phyloP scores from a whole-genome alignment of 2,797 vertebrate species.

The Crax fasciolata region DNA sequence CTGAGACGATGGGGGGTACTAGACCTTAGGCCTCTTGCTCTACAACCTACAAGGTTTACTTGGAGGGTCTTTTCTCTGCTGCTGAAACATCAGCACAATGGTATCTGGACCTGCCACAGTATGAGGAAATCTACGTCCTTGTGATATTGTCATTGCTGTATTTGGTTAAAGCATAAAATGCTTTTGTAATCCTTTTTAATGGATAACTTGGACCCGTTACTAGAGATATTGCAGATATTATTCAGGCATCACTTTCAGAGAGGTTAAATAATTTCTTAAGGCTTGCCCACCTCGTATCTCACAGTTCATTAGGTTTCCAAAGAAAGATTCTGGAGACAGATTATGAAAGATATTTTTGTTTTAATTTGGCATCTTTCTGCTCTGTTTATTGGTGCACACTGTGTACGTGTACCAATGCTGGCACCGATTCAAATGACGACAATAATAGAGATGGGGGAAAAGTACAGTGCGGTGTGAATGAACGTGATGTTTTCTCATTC shows the following conservation, averaged over 20 bases:
- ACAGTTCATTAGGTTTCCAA: not conserved
- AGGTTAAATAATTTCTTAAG: not conserved
- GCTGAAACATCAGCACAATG: not conserved
- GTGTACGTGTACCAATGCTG: not conserved
- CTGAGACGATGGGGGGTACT: not conserved
- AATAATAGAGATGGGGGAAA: not conserved
- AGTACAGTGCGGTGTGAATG: not conserved
- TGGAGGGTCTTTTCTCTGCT: not conserved
- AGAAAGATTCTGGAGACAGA: not conserved
- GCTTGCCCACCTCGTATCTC: not conserved
- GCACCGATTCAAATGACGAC: not conserved
- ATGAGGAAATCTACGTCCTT: not conserved
- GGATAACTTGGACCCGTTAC: not conserved
- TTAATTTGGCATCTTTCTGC: not conserved
- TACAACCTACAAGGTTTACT: not conserved
- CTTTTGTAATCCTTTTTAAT: not conserved
- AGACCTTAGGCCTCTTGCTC: not conserved
- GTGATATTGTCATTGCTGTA: not conserved
- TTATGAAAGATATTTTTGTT: not conserved
- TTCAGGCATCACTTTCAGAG: slow-evolving; percentile 16
- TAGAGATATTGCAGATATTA: slow-evolving; percentile 10
- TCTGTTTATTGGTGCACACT: not conserved
- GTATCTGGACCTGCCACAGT: not conserved
- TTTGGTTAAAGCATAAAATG: not conserved
- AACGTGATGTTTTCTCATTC: not conserved